Conservation (phyloP, 1,140 invertebrate species). For the Notospermus geniculatus region DNA sequence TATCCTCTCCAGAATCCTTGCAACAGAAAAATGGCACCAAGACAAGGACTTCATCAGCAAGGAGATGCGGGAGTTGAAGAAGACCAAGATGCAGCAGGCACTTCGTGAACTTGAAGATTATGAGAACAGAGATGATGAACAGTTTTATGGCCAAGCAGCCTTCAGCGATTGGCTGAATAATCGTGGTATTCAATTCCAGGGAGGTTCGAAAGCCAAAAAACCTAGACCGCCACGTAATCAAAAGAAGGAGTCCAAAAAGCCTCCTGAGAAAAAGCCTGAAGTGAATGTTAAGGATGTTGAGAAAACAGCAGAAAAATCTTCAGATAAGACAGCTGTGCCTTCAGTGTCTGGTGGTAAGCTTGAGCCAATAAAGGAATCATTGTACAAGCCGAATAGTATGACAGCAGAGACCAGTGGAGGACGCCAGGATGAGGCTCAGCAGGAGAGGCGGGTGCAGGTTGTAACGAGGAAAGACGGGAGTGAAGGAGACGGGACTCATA, state of each 20-base stretch:
- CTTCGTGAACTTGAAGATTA: conserved; percentile 43
- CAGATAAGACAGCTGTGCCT: neutral
- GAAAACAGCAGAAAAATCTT: conserved; percentile 17
- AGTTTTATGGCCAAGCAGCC: conserved; percentile 35
- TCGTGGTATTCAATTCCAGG: neutral
- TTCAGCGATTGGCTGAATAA: conserved; percentile 40
- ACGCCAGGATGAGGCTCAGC: neutral
- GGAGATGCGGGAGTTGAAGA: conserved; percentile 47
- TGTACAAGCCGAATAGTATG: conserved; percentile 11
- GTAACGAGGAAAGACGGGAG: neutral
- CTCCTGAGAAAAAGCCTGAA: conserved; percentile 1
- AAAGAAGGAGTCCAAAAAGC: conserved; percentile 23
- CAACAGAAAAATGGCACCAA: conserved; percentile 52
- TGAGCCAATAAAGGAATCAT: conserved; percentile 8
- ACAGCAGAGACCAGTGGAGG: neutral
- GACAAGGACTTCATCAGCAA: conserved; percentile 46
- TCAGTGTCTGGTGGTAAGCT: neutral
- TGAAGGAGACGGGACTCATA: neutral
- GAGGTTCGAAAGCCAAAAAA: conserved; percentile 2
- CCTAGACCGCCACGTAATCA: conserved; percentile 22
- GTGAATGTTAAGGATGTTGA: neutral
- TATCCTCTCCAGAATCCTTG: conserved; percentile 43
- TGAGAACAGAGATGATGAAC: conserved; percentile 32
- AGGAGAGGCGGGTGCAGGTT: neutral
- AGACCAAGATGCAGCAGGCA: conserved; percentile 48